Evolutionary conservation across 1,140 invertebrate species (phyloP).

Genomic region (Apocrypta bakeri): DNA sequence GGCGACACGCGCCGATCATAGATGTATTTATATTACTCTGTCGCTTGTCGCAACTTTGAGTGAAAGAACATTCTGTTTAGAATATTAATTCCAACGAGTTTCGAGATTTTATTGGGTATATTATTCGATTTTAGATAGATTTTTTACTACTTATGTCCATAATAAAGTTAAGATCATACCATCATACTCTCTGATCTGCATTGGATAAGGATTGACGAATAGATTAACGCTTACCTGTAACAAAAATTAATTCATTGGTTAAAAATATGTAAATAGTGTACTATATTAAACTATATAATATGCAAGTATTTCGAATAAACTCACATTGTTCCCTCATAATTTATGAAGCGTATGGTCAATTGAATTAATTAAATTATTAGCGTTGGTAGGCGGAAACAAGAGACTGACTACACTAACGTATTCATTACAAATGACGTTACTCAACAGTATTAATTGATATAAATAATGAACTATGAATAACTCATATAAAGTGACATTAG

Average conservation of each 20-base stretch:
- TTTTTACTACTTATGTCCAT: not conserved
- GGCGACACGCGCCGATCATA: not conserved
- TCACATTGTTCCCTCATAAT: no score
- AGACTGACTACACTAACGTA: constrained; percentile 1
- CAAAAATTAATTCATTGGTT: not conserved
- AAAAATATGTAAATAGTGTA: no score
- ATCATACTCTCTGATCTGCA: no score
- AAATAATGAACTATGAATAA: not conserved
- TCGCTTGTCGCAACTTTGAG: not conserved
- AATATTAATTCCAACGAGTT: not conserved
- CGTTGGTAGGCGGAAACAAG: not conserved
- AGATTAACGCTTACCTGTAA: constrained; percentile 15
- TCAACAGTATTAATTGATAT: not conserved
- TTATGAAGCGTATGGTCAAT: no score
- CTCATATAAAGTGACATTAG: constrained; percentile 25
- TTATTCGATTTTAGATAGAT: not conserved
- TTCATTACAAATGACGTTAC: not conserved
- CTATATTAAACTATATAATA: no score
- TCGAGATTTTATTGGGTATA: not conserved
- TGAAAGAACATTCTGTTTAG: not conserved
- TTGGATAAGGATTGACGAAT: not conserved
- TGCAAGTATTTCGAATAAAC: no score
- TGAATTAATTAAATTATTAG: no score
- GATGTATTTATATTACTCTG: not conserved
- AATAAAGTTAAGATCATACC: no score